phyloP scores from a whole-genome alignment of 1,140 invertebrate species.

The Pomacea maculata region DNA sequence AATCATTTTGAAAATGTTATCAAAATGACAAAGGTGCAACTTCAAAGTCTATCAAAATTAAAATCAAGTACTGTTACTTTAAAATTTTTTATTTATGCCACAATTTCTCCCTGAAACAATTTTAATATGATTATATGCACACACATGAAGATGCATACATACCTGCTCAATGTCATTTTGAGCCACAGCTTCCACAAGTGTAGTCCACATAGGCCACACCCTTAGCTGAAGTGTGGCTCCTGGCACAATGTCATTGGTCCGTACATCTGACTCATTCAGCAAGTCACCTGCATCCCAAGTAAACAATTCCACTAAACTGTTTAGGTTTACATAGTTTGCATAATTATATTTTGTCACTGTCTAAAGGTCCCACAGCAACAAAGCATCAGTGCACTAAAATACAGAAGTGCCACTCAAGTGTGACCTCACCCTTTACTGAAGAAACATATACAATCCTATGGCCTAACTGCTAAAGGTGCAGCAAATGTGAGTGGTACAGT shows the following conservation, averaged over 20 bases:
- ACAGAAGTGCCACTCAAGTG: background rate
- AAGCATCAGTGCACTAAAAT: background rate
- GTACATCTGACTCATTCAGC: conserved; percentile 52
- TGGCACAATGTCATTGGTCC: conserved; percentile 61
- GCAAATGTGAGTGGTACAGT: too few relatives aligned
- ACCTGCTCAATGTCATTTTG: conserved; percentile 59
- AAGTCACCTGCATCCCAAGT: conserved; percentile 55
- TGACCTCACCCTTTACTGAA: background rate
- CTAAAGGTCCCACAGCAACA: background rate
- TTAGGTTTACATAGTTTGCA: background rate
- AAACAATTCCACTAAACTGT: background rate
- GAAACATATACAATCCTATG: background rate
- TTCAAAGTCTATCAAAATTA: too few relatives aligned
- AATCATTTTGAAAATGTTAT: too few relatives aligned
- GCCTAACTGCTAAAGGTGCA: background rate
- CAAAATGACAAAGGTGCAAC: too few relatives aligned
- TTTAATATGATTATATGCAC: too few relatives aligned
- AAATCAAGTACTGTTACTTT: too few relatives aligned
- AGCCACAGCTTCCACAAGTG: conserved; percentile 58
- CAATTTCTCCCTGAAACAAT: too few relatives aligned
- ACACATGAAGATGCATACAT: background rate
- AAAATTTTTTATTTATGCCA: too few relatives aligned
- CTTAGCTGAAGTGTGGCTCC: conserved; percentile 53
- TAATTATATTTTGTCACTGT: background rate
- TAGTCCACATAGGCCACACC: conserved; percentile 61